Evolutionary conservation across 2,888 invertebrate species (phyloP).

Genomic region (Digitonthophagus gazella): DNA sequence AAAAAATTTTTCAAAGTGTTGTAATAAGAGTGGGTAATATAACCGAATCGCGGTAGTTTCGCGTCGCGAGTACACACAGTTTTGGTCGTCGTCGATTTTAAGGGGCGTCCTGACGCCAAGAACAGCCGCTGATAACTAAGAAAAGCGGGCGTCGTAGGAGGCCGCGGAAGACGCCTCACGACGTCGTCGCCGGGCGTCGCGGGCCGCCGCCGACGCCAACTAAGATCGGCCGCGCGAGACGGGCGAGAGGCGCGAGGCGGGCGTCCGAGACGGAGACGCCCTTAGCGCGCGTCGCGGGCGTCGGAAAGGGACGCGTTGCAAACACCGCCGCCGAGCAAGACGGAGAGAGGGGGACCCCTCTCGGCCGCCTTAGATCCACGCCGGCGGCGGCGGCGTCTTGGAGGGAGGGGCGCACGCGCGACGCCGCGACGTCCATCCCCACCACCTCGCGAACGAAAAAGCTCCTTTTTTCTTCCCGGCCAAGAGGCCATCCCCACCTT

Average conservation of each 20-base stretch:
- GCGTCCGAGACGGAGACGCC: slow-evolving; percentile 38
- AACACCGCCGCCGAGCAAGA: slow-evolving; percentile 43
- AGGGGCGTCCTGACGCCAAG: slow-evolving; percentile 51
- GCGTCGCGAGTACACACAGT: neutral
- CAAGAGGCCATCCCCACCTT: too few relatives aligned
- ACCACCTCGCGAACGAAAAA: slow-evolving; percentile 28
- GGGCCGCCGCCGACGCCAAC: neutral
- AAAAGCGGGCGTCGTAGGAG: slow-evolving; percentile 52
- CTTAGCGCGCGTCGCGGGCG: slow-evolving; percentile 43
- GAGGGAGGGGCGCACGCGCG: slow-evolving; percentile 43
- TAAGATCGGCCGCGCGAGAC: slow-evolving; percentile 37
- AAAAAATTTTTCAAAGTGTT: slow-evolving; percentile 7
- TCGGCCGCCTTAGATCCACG: slow-evolving; percentile 42
- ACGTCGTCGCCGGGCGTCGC: slow-evolving; percentile 48
- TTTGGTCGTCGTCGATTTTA: too few relatives aligned
- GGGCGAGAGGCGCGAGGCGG: slow-evolving; percentile 41
- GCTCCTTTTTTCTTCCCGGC: too few relatives aligned
- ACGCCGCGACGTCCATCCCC: slow-evolving; percentile 41
- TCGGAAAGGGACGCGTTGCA: slow-evolving; percentile 45
- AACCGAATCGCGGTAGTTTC: neutral
- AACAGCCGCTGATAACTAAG: slow-evolving; percentile 53
- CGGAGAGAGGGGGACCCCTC: slow-evolving; percentile 34
- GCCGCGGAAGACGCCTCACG: slow-evolving; percentile 52
- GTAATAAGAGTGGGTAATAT: neutral
- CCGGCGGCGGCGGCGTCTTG: slow-evolving; percentile 43